Base-by-base conservation (phyloP, 2,113 vertebrate genomes). In the Patagioenas fasciata region DNA sequence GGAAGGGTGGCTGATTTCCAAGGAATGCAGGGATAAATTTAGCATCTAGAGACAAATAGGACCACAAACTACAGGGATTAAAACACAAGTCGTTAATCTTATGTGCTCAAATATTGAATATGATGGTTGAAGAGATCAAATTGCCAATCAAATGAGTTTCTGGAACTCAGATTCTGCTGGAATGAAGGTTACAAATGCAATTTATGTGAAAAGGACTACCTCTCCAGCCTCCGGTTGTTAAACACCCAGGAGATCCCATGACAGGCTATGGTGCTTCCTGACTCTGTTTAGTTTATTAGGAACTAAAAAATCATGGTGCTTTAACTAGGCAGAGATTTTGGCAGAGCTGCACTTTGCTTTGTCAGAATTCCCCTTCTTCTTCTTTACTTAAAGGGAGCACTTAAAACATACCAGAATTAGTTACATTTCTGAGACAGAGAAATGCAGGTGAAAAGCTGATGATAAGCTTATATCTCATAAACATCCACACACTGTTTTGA, bases 171-270 rank as follows among this genome's bases (percentile, higher is more conserved):
- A 16, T 84, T 65, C 10, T 69, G 14, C 20, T 51, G 2, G 1
- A 73, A 75, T 1, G 0, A 34, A 71, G 51, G 11, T 13, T 83
- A n/a, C 13, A 57, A 40, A 47, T 31, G 20, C 26, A 71, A 13
- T 20, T 50, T 20, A 7, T 0, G 0, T 48, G 40, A 89, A 73
- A 67, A 10, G 1, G 8, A n/a, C 71, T 62, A n/a, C 12, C 8
- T 74, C 42, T 48, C 16, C 23, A 70, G 20, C 1, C 10, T 9
- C 9, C 61, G 28, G 5, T 7, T 79, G 8, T 15, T 81, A 3
- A 5, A 53, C 19, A 21, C 25, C 44, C 28, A 64, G 50, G 24
- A n/a, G 28, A 64, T 42, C 13, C 6, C 28, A 34, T 40, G 65
- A 15, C 13, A 40, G 40, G 5, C 23, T 29, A 3, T 9, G 18